Conservation (phyloP, 1,140 invertebrate genomes). For the Anastatus disparis region DNA sequence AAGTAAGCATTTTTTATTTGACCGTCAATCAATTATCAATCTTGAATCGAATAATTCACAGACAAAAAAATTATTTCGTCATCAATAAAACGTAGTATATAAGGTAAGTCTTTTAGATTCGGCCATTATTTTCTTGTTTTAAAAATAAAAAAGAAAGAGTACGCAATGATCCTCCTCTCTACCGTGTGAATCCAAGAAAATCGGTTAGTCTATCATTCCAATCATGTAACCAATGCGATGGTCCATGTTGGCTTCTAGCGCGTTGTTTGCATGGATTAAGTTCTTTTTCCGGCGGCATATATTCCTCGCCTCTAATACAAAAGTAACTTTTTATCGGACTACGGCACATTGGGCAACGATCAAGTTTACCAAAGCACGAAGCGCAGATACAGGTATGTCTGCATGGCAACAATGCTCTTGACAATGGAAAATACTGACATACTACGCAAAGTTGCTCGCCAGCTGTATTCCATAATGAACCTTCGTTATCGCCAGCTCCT, state of each 20-base stretch:
- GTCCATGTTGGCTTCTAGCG: slow-evolving; percentile 37
- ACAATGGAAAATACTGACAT: slow-evolving; percentile 80
- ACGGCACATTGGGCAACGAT: slow-evolving; percentile 85
- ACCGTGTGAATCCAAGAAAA: slow-evolving; percentile 72
- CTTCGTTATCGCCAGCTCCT: slow-evolving; percentile 59
- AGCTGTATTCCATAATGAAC: slow-evolving; percentile 68
- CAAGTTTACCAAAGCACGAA: slow-evolving; percentile 76
- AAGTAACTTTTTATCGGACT: slow-evolving; percentile 84
- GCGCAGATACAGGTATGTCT: slow-evolving; percentile 86
- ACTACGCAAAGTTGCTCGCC: slow-evolving; percentile 81
- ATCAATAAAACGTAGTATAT: background rate
- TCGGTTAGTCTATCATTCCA: slow-evolving; percentile 74
- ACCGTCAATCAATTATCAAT: too few relatives aligned
- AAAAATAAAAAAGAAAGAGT: background rate
- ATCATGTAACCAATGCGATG: slow-evolving; percentile 70
- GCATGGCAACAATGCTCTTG: slow-evolving; percentile 83
- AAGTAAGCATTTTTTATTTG: too few relatives aligned
- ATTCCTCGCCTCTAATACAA: slow-evolving; percentile 79
- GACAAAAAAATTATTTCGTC: too few relatives aligned
- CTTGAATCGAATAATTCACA: too few relatives aligned
- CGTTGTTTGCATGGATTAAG: slow-evolving; percentile 61
- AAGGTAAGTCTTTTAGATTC: too few relatives aligned
- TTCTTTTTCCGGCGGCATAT: slow-evolving; percentile 72
- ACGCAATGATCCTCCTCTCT: too few relatives aligned
- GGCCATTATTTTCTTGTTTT: too few relatives aligned